Evolutionary conservation across 2,888 invertebrate genomes (phyloP).

Genomic region (Ormyrus pomaceus): DNA sequence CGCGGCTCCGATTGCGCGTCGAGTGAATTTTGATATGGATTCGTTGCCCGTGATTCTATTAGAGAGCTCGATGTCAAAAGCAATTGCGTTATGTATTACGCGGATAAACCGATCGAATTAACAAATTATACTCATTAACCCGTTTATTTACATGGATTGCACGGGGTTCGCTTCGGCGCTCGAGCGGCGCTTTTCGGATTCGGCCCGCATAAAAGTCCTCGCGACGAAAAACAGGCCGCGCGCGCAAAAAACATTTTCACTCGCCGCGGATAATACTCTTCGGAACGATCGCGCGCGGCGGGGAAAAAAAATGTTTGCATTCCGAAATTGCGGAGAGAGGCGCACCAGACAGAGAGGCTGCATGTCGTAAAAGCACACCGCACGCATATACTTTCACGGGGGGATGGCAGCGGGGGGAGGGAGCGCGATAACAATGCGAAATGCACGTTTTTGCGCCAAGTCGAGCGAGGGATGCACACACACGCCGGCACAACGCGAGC

Average conservation of each 20-base stretch:
- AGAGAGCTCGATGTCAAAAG: too few species aligned
- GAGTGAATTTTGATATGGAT: too few species aligned
- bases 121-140: too few species aligned
- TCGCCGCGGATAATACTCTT: background rate
- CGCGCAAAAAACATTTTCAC: constrained; percentile 2
- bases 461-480: background rate
- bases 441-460: background rate
- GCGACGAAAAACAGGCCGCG: background rate
- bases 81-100: too few species aligned
- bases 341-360: constrained; percentile 6
- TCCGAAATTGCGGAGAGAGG: constrained; percentile 9
- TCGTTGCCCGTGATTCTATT: too few species aligned
- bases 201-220: background rate
- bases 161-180: too few species aligned
- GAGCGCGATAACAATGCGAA: background rate
- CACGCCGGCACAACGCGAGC: background rate
- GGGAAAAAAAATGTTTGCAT: constrained; percentile 11
- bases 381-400: background rate
- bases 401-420: background rate
- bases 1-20: too few species aligned
- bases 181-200: too few species aligned
- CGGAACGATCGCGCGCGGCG: background rate
- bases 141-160: too few species aligned
- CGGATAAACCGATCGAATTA: too few species aligned
- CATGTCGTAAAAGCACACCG: constrained; percentile 39